phyloP scores from a whole-genome alignment of 2,797 vertebrate genomes.

The Chloroceryle amazona region DNA sequence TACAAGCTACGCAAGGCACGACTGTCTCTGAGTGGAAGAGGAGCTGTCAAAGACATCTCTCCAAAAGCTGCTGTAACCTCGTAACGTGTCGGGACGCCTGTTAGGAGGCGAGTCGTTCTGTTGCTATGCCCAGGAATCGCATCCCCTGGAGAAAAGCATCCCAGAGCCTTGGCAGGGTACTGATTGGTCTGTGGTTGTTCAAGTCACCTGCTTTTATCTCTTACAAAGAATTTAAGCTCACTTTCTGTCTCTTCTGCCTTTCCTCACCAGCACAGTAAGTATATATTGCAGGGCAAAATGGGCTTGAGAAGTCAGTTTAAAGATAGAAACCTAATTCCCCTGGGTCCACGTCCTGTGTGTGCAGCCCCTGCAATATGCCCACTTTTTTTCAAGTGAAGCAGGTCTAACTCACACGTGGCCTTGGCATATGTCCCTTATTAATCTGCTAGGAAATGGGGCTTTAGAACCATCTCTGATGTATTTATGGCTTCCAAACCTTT shows the following conservation, averaged over 20 bases:
- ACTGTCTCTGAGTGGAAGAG: background rate
- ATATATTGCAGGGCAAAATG: background rate
- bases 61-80: background rate
- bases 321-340: background rate
- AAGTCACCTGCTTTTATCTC: background rate
- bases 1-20: accelerated
- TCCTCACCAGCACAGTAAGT: background rate
- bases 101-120: too few species aligned
- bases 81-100: background rate
- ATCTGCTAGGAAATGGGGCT: background rate
- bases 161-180: background rate
- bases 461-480: background rate
- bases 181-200: background rate
- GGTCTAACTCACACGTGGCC: background rate
- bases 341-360: background rate
- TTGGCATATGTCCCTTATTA: background rate
- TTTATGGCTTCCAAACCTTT: background rate
- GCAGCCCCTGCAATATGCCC: background rate
- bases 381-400: background rate
- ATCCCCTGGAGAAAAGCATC: background rate
- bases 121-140: background rate
- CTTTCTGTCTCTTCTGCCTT: background rate
- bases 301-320: background rate
- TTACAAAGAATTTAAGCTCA: background rate
- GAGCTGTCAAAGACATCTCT: background rate